These are phyloP conservation scores for Pelodiscus sinensis DNA, from an alignment of 2,113 vertebrate genomes.

Conservation along the genomic window DNA sequence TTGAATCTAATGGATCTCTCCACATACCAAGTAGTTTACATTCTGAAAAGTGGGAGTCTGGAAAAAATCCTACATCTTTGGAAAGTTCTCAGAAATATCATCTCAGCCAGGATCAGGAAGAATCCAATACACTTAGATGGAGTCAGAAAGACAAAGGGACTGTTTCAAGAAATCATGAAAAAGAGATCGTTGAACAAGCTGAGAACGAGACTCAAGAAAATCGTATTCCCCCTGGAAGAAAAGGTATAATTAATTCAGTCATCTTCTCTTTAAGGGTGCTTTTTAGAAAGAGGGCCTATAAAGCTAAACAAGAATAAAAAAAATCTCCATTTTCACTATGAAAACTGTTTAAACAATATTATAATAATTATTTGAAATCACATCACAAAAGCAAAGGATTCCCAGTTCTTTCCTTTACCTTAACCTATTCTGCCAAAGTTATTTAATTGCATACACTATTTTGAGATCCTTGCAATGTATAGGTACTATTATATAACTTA, in stretches of 20 bases:
- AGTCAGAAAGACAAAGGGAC: background rate
- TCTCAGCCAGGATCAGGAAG: background rate
- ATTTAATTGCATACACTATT: background rate
- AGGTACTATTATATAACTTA: background rate
- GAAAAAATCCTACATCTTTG: background rate
- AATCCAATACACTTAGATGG: background rate
- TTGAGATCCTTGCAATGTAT: background rate
- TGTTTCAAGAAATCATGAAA: background rate
- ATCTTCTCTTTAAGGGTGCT: background rate
- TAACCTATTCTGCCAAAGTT: background rate
- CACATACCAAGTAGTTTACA: background rate
- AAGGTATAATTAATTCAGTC: constrained; percentile 29
- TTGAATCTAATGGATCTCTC: background rate
- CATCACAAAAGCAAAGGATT: background rate
- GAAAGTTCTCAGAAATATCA: constrained; percentile 8
- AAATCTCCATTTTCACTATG: background rate
- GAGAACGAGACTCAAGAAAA: background rate
- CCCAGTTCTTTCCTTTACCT: background rate
- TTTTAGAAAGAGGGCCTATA: background rate
- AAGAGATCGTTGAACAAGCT: background rate
- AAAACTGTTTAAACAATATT: background rate
- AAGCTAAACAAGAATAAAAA: background rate
- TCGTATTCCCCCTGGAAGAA: background rate
- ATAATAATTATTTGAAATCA: background rate
- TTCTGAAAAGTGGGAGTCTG: background rate